Percentiles rank a stretch among this genome's conserved stretches.
phyloP scores from a whole-genome alignment of 1,140 invertebrate genomes.

The Lepidurus apus region DNA sequence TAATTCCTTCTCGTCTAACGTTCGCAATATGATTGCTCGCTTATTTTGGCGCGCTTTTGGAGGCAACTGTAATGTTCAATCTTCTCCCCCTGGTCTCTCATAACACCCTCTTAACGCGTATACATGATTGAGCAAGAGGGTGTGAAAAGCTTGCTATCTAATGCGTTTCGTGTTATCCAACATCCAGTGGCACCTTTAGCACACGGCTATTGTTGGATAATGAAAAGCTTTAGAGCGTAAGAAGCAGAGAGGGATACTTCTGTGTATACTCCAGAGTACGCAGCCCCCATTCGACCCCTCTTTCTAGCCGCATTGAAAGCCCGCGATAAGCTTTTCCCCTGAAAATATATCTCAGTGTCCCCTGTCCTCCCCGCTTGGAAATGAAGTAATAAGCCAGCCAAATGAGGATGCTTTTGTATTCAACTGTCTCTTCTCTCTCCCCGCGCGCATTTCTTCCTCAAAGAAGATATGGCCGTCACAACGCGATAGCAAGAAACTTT shows the following conservation, averaged over 20 bases:
- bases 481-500: too few species aligned
- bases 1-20: too few species aligned
- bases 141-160: conserved; percentile 10
- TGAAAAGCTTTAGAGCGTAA: background rate
- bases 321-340: background rate
- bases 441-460: too few species aligned
- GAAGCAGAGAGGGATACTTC: background rate
- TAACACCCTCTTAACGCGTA: background rate
- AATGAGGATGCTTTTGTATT: background rate
- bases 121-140: background rate
- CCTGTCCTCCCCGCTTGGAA: background rate
- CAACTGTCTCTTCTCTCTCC: background rate
- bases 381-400: background rate
- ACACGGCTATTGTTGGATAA: background rate
- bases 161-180: conserved; percentile 15
- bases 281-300: background rate
- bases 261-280: background rate
- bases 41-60: too few species aligned
- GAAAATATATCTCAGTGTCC: background rate
- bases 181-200: background rate
- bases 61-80: too few species aligned
- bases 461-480: too few species aligned
- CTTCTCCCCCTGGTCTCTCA: too few species aligned
- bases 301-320: background rate
- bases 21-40: too few species aligned